Evolutionary conservation across 2,797 vertebrate species (phyloP), one percentile per base, ranked within the genome.

Genomic region (Hydrolagus colliei): DNA sequence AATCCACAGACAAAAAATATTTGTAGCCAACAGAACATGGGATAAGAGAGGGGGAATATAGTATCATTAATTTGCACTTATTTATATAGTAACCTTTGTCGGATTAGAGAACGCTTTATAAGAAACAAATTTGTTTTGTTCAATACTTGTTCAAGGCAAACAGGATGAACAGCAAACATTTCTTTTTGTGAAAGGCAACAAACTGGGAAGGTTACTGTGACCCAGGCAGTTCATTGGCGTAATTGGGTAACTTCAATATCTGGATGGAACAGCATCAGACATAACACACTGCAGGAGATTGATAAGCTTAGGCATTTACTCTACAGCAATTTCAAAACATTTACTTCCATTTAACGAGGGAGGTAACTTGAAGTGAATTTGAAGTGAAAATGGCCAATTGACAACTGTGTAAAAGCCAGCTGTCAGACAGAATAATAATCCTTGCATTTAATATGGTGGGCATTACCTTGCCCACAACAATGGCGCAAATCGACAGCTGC

Each of bases 171-270:
- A 82, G 78, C 62, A 82, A 67, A 82, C 78, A 82, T 1, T 82
- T 82, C 35, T 80, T 68, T 71, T 68, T 35, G n/a, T 67, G 62
- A 80, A 27, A 65, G n/a, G 13, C 78, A 79, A 67, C 62, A 80
- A 80, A 80, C 32, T 79, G 14, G 65, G 35, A 82, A 67, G 78
- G 78, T 82, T 67, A 68, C 78, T 67, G 62, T 82, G 78, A 82
- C 27, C 78, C 35, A 67, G 78, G 8, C 13, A 68, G 78, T 82
- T 68, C 63, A 67, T 82, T 82, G 63, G 63, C 63, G 16, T 16
- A 35, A 67, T 82, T 82, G 61, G 59, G 77, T 27, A 79, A 79
- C 20, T 79, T n/a, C 61, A 79, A 32, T 59, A 12, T 79, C 77
- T 79, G 14, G 67, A 82, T 67, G 78, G 22, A 82, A 63, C 62